A percentile compares a stretch with the other conserved stretches of the same genome.
Conservation (phyloP, 2,113 vertebrate genomes). For the Xiphias gladius region DNA sequence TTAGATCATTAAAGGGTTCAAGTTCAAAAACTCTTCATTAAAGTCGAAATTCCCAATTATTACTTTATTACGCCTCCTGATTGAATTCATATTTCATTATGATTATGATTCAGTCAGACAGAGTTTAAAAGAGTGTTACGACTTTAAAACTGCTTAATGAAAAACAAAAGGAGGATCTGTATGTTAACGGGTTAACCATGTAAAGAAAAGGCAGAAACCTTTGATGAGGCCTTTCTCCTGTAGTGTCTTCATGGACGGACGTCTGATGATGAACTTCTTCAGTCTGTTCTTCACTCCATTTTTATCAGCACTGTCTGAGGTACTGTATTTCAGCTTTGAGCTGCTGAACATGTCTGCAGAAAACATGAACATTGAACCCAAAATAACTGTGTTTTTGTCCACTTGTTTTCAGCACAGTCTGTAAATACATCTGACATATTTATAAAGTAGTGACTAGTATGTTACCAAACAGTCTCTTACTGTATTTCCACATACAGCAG, state of each 20-base stretch:
- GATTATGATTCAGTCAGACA: too few relatives aligned
- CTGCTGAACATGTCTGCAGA: conserved; percentile 66
- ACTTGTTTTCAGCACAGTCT: not conserved
- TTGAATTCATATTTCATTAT: too few relatives aligned
- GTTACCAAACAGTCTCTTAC: not conserved
- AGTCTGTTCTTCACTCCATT: conserved; percentile 70
- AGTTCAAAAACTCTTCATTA: not conserved
- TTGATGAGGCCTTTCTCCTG: conserved; percentile 75
- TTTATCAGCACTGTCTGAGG: conserved; percentile 62
- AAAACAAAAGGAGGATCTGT: not conserved
- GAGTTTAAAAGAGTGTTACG: too few relatives aligned
- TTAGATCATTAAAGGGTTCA: not conserved
- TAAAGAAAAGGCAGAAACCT: conserved; percentile 38
- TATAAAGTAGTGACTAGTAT: not conserved
- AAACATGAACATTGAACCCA: not conserved
- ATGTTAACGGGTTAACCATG: too few relatives aligned
- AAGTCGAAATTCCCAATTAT: too few relatives aligned
- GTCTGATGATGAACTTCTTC: conserved; percentile 73
- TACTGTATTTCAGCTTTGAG: conserved; percentile 66
- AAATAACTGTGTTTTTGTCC: not conserved
- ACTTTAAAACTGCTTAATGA: too few relatives aligned
- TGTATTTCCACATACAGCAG: not conserved
- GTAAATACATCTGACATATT: not conserved
- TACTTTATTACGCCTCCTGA: too few relatives aligned
- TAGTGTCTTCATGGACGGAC: conserved; percentile 71